Evolutionary conservation across 2,797 vertebrate genomes (phyloP), one percentile per base, ranked within the genome.

Genomic region (Coluber constrictor): DNA sequence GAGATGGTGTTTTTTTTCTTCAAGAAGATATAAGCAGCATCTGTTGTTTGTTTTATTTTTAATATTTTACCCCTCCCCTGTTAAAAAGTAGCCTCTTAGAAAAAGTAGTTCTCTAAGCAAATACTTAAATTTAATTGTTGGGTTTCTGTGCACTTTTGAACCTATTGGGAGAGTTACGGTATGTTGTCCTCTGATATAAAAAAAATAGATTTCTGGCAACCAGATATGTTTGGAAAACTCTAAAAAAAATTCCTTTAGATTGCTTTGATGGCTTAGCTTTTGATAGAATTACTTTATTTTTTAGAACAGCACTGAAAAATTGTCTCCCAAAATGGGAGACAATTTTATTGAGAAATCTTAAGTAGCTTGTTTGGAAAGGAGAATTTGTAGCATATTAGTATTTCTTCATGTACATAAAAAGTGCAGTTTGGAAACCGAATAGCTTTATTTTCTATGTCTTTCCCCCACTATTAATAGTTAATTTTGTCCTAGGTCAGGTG

Each of bases 401-500:
- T 60, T 60, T 79, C 55, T 59, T 90, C 43, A 54, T 20, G 54
- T 51, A 29, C 4, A 0, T 20, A 5, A 43, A 74, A 18, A 92
- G 61, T 23, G 25, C 10, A 12, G 8, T 87, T 87, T 56, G 32
- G 56, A 51, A 20, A 23, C 61, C 2, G 5, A 29, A 2, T 27
- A 43, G 83, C 56, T 92, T 83, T 43, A 43, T 25, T 59, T 60
- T 88, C 15, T 37, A 79, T 43, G 8, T 43, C n/a, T 27, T 37
- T 6, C 8, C 16, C 12, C 29, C 60, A n/a, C 3, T 91, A 55
- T 90, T 93, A 79, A 88, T 93, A 47, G 66, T 79, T 93, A 93
- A 91, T 56, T 83, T n/a, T 32, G 18, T 88, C 23, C 5, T 54
- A 51, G 55, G 60, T 51, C 43, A 43, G 43, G 47, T 51, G n/a